These are phyloP conservation scores for Poecilus cupreus DNA, from an alignment of 2,888 invertebrate species.

Conservation along the genomic window DNA sequence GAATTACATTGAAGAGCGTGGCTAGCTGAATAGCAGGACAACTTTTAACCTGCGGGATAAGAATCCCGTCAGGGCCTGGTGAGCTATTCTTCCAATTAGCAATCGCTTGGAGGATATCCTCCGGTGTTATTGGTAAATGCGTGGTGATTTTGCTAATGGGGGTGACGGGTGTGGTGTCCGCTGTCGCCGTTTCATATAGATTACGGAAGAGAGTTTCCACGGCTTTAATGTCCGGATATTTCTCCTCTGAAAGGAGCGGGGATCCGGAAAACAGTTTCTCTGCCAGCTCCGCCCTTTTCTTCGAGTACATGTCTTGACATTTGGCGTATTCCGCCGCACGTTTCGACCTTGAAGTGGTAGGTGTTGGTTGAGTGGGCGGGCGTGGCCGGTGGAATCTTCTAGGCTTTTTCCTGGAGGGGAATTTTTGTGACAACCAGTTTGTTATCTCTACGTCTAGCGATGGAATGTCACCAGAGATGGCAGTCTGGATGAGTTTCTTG, in stretches of 20 bases:
- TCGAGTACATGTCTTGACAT: background rate
- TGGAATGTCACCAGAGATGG: background rate
- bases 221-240: background rate
- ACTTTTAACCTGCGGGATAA: conserved; percentile 9
- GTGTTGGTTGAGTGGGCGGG: background rate
- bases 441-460: background rate
- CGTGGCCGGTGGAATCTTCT: too few species aligned
- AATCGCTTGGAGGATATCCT: conserved; percentile 51
- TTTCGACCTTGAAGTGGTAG: background rate
- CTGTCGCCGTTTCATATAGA: background rate
- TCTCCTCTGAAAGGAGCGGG: background rate
- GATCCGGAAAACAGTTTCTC: background rate
- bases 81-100: conserved; percentile 58
- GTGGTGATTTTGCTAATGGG: background rate
- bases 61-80: conserved; percentile 60
- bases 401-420: background rate
- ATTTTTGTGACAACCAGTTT: background rate
- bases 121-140: conserved; percentile 41
- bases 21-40: background rate
- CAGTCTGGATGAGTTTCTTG: background rate
- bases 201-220: background rate
- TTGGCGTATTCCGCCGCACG: conserved; percentile 21
- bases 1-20: conserved; percentile 57
- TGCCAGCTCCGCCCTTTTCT: background rate
- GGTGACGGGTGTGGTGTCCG: background rate